These are phyloP conservation scores for Sturmia bella DNA, from an alignment of 2,888 invertebrate species.

Conservation along the genomic window DNA sequence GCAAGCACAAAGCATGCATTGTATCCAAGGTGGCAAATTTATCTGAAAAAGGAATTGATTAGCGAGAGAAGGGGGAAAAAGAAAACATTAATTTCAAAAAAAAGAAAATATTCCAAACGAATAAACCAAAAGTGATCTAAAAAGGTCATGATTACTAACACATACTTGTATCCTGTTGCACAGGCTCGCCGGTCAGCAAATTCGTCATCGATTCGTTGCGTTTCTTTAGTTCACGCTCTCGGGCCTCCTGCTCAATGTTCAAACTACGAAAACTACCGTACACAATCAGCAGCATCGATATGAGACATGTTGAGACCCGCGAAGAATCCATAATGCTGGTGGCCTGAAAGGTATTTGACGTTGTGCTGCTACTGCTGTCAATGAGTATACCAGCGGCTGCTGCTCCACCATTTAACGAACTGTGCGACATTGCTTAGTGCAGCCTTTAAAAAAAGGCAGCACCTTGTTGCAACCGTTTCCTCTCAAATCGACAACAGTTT, in stretches of 20 bases:
- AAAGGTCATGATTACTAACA: slow-evolving; percentile 64
- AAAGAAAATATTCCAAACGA: not conserved
- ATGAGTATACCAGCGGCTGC: slow-evolving; percentile 73
- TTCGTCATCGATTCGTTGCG: slow-evolving; percentile 84
- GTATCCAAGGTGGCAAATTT: slow-evolving; percentile 97
- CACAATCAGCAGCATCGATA: slow-evolving; percentile 97
- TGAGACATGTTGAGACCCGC: slow-evolving; percentile 97
- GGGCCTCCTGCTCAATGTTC: slow-evolving; percentile 97
- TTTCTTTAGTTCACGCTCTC: slow-evolving; percentile 90
- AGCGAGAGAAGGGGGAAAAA: slow-evolving; percentile 14
- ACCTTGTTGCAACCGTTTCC: slow-evolving; percentile 15
- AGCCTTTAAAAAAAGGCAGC: slow-evolving; percentile 60
- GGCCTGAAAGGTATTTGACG: slow-evolving; percentile 73
- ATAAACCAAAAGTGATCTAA: slow-evolving; percentile 5
- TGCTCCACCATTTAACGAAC: slow-evolving; percentile 74
- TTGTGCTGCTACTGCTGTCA: slow-evolving; percentile 73
- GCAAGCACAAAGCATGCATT: slow-evolving; percentile 98
- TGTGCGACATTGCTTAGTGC: slow-evolving; percentile 78
- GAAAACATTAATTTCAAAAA: not conserved
- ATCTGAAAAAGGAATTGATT: slow-evolving; percentile 76
- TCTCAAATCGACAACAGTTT: slow-evolving; percentile 1
- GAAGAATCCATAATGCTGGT: slow-evolving; percentile 97
- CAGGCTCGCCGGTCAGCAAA: slow-evolving; percentile 81
- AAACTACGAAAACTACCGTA: slow-evolving; percentile 98
- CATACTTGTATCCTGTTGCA: slow-evolving; percentile 83